Conservation (phyloP, 2,888 invertebrate species). For the Tuberolachnus salignus region DNA sequence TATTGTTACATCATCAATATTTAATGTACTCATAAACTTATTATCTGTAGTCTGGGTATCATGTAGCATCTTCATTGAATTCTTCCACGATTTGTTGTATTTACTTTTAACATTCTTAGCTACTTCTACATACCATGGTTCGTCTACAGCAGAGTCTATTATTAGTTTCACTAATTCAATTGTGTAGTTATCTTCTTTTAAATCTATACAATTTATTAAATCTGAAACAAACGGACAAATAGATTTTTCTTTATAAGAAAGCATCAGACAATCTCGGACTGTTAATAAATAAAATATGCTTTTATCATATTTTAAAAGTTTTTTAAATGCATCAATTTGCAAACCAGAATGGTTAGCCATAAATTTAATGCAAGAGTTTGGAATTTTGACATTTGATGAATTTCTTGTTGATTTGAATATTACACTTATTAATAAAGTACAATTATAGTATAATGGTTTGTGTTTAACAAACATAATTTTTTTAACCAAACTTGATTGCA, state of each 20-base stretch:
- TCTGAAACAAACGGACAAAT: constrained; percentile 36
- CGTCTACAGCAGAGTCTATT: constrained; percentile 16
- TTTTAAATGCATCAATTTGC: constrained; percentile 51
- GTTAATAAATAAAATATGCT: constrained; percentile 57
- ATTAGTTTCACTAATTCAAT: constrained; percentile 40
- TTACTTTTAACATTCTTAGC: constrained; percentile 33
- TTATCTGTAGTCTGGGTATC: background rate
- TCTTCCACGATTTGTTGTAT: constrained; percentile 41
- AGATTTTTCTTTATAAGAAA: constrained; percentile 25
- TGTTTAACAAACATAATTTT: constrained; percentile 53
- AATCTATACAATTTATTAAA: constrained; percentile 42
- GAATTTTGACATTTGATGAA: constrained; percentile 19
- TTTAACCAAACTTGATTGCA: constrained; percentile 38
- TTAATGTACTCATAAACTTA: constrained; percentile 5
- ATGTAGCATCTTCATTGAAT: constrained; percentile 19
- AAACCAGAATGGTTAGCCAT: constrained; percentile 43
- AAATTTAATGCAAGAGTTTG: constrained; percentile 52
- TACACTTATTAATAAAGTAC: constrained; percentile 55
- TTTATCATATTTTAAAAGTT: constrained; percentile 48
- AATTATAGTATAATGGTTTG: constrained; percentile 25
- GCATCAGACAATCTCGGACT: constrained; percentile 51
- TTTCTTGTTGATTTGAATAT: constrained; percentile 54
- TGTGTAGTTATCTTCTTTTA: constrained; percentile 25
- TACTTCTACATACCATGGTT: constrained; percentile 38
- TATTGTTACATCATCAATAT: constrained; percentile 1